These are phyloP conservation scores for Arenaria interpres DNA, from an alignment of 2,113 vertebrate species.

Conservation along the genomic window DNA sequence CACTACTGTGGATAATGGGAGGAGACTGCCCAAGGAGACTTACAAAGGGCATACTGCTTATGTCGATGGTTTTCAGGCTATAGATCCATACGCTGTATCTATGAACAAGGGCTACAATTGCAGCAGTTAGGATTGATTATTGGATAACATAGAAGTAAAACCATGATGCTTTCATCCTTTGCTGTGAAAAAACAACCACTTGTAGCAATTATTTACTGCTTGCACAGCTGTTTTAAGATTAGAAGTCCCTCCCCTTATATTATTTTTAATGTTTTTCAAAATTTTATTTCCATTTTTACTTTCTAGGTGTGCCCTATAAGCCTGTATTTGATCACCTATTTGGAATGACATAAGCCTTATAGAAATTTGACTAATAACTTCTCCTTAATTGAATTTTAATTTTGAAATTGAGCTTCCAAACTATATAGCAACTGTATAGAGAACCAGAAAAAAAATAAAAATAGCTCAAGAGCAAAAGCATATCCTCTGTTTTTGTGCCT, in stretches of 20 bases:
- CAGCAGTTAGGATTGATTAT: not conserved
- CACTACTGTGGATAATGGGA: not conserved
- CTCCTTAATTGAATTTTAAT: not conserved
- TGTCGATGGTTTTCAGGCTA: not conserved
- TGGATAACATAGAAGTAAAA: not conserved
- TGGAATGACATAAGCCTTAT: not conserved
- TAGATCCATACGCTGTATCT: not conserved
- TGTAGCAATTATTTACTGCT: not conserved
- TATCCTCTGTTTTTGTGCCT: not conserved
- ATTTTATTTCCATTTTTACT: not conserved
- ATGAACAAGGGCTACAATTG: not conserved
- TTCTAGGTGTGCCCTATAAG: not conserved
- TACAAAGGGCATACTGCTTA: not conserved
- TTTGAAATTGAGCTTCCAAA: not conserved
- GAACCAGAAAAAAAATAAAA: not conserved
- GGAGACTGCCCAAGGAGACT: not conserved
- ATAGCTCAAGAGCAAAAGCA: not conserved
- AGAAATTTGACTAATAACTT: not conserved
- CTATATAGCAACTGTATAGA: not conserved
- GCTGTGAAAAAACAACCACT: not conserved
- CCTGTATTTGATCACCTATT: not conserved
- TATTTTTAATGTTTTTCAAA: not conserved
- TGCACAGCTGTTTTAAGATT: not conserved
- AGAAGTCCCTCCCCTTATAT: not conserved
- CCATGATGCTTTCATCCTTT: not conserved